phyloP scores from a whole-genome alignment of 2,797 vertebrate genomes.

The Xenops minutus region DNA sequence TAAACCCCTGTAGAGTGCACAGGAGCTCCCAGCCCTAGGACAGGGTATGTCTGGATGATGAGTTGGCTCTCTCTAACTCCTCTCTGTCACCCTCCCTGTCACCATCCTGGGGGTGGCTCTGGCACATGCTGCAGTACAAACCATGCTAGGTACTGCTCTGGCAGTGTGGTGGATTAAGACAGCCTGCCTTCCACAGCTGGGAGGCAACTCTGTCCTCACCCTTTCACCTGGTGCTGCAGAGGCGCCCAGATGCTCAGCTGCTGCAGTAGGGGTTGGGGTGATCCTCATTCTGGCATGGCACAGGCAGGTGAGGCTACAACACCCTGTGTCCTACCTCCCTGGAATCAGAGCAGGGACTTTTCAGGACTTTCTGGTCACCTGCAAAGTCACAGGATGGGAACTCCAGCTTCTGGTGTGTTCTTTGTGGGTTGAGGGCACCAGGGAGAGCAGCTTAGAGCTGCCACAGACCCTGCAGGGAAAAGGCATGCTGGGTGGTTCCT shows the following conservation, averaged over 20 bases:
- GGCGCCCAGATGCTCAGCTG: background rate
- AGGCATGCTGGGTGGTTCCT: background rate
- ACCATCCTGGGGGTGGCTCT: background rate
- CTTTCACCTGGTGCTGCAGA: background rate
- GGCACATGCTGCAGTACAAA: fast-evolving
- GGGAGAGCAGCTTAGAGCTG: background rate
- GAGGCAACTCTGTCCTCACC: background rate
- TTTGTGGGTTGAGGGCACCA: background rate
- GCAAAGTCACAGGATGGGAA: background rate
- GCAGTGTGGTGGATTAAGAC: background rate
- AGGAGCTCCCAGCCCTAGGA: background rate
- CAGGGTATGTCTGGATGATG: background rate
- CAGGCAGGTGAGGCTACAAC: background rate
- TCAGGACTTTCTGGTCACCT: background rate
- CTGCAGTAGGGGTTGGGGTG: background rate
- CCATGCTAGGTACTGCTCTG: fast-evolving
- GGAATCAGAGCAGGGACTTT: background rate
- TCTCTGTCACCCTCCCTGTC: background rate
- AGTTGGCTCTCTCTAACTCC: background rate
- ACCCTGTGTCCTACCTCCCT: fast-evolving
- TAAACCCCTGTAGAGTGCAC: background rate
- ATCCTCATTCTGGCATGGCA: too few relatives aligned
- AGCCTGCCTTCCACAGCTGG: fast-evolving
- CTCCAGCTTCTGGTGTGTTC: background rate
- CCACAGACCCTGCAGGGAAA: background rate